Conservation (phyloP, 2,113 vertebrate species). For the Falcunculus frontatus region DNA sequence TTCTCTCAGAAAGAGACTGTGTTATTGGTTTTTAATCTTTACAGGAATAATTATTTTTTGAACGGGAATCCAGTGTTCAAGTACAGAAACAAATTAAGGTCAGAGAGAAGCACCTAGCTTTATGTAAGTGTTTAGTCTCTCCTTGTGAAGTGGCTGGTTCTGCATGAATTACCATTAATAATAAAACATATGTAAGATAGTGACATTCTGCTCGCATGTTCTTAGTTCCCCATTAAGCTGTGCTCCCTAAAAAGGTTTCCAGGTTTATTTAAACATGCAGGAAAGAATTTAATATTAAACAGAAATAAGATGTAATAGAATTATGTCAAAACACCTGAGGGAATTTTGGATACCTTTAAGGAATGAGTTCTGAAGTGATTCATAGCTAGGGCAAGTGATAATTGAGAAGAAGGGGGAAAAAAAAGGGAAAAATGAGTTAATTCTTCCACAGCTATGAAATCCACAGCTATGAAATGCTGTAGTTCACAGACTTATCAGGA, state of each 20-base stretch:
- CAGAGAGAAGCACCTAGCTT: conserved; percentile 33
- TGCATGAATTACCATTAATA: conserved; percentile 46
- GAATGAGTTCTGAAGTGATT: conserved; percentile 62
- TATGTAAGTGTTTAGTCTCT: conserved; percentile 27
- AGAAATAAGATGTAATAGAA: conserved; percentile 71
- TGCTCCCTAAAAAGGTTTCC: conserved; percentile 50
- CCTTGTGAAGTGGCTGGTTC: conserved; percentile 28
- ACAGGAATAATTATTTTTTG: conserved; percentile 49
- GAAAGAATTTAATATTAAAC: conserved; percentile 65
- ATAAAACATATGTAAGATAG: conserved; percentile 24
- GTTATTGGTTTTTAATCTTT: conserved; percentile 55
- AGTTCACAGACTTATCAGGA: conserved; percentile 1
- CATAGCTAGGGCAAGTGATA: conserved; percentile 52
- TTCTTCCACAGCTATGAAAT: conserved; percentile 19
- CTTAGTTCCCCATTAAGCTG: conserved; percentile 14
- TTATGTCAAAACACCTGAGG: conserved; percentile 69
- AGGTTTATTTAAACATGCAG: conserved; percentile 67
- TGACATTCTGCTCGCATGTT: background rate
- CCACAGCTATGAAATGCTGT: background rate
- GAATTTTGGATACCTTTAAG: conserved; percentile 63
- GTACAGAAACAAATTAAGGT: conserved; percentile 58
- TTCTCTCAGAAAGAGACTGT: background rate
- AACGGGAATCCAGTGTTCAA: conserved; percentile 39
- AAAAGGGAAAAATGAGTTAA: background rate
- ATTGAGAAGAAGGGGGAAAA: background rate